These are phyloP conservation scores for Macaca nemestrina DNA, from an alignment of 2,113 vertebrate species.

Conservation along the genomic window DNA sequence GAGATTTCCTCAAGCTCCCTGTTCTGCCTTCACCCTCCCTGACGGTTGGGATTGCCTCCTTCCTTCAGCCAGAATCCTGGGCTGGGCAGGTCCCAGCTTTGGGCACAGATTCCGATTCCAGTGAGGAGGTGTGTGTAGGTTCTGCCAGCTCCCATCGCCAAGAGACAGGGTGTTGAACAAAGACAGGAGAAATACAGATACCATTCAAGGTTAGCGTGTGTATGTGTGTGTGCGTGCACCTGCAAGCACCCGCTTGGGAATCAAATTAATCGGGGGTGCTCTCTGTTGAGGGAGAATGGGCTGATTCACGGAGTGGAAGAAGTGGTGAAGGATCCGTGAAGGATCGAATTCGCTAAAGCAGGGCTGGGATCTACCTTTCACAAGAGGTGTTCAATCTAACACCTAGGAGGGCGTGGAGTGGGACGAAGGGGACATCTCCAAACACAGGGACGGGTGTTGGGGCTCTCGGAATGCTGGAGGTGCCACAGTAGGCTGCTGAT, in stretches of 20 bases:
- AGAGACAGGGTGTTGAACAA: neutral
- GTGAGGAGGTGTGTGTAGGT: neutral
- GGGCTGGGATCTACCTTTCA: too few relatives aligned
- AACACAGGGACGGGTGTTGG: neutral
- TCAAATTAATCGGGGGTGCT: neutral
- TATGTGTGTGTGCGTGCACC: too few relatives aligned
- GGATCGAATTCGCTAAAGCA: neutral
- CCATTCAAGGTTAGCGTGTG: too few relatives aligned
- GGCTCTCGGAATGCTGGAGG: too few relatives aligned
- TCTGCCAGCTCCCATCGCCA: neutral
- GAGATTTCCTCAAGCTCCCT: neutral
- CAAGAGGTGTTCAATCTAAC: too few relatives aligned
- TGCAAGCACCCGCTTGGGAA: neutral
- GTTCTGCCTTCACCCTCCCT: neutral
- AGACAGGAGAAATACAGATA: neutral
- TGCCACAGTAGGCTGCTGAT: neutral
- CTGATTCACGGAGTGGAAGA: neutral
- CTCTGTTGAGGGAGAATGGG: neutral
- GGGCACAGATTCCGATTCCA: too few relatives aligned
- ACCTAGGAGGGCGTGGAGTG: neutral
- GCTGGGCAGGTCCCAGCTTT: neutral
- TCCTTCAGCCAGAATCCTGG: neutral
- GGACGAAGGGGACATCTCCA: too few relatives aligned
- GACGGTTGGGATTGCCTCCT: neutral
- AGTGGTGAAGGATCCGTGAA: neutral